Percentiles rank a stretch among this genome's conserved stretches.
phyloP scores from a whole-genome alignment of 2,113 vertebrate genomes.

The Notothenia coriiceps region DNA sequence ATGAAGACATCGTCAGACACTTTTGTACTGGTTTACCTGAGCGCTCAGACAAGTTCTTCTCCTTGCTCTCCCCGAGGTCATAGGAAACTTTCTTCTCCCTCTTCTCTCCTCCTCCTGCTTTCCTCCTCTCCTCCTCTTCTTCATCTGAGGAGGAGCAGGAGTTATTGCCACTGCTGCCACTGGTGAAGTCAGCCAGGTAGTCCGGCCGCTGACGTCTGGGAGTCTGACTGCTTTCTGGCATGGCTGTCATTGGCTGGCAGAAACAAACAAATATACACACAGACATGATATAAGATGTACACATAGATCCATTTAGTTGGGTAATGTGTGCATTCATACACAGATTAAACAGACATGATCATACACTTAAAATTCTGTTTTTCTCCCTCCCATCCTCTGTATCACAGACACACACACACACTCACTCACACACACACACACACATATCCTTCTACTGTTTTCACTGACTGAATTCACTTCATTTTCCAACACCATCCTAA shows the following conservation, averaged over 20 bases:
- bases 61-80: slow-evolving; percentile 86
- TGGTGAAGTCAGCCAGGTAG: slow-evolving; percentile 79
- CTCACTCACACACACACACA: neutral
- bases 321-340: neutral
- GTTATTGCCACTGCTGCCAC: slow-evolving; percentile 88
- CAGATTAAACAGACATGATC: neutral
- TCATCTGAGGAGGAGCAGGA: slow-evolving; percentile 86
- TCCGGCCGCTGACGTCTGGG: slow-evolving; percentile 81
- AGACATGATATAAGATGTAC: neutral
- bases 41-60: slow-evolving; percentile 87
- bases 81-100: slow-evolving; percentile 90
- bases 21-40: slow-evolving; percentile 83
- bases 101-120: slow-evolving; percentile 81
- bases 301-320: neutral
- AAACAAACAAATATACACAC: slow-evolving; percentile 27
- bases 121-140: slow-evolving; percentile 81
- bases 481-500: slow-evolving; percentile 30
- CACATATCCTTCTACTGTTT: slow-evolving; percentile 9
- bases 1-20: slow-evolving; percentile 50
- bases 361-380: neutral
- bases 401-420: slow-evolving; percentile 10
- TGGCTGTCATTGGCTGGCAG: slow-evolving; percentile 89
- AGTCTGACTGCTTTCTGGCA: slow-evolving; percentile 92
- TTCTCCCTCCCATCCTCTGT: neutral
- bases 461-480: neutral